Conservation (phyloP, 2,888 invertebrate genomes). For the Antitype chi region DNA sequence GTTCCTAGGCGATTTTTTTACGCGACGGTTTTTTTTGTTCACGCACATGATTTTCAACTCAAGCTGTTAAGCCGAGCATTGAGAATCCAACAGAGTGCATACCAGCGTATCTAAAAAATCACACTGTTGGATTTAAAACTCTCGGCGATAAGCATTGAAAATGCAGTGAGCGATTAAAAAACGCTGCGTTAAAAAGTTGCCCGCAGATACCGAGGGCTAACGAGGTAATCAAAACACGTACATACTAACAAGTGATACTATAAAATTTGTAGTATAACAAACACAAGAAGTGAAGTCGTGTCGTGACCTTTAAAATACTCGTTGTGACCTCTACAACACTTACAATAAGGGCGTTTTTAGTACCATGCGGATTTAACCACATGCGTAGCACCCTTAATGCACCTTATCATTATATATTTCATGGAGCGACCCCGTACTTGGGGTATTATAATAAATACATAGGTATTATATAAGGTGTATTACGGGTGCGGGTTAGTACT, state of each 20-base stretch:
- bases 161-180: neutral
- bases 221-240: neutral
- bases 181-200: neutral
- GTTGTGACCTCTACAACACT: conserved; percentile 14
- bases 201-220: neutral
- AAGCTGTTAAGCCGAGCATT: too few species aligned
- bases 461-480: neutral
- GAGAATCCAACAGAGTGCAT: too few species aligned
- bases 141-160: neutral
- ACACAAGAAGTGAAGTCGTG: conserved; percentile 9
- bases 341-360: conserved; percentile 13
- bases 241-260: conserved; percentile 1
- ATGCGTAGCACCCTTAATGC: neutral
- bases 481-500: neutral
- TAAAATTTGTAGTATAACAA: neutral
- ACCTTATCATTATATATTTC: neutral
- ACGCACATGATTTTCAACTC: too few species aligned
- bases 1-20: too few species aligned
- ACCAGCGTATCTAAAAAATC: too few species aligned
- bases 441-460: neutral
- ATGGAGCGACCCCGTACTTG: neutral
- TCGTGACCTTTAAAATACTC: conserved; percentile 11
- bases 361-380: neutral
- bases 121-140: neutral
- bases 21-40: too few species aligned